These are phyloP conservation scores for Rhizomys pruinosus DNA, from an alignment of 2,113 vertebrate species.

Conservation along the genomic window DNA sequence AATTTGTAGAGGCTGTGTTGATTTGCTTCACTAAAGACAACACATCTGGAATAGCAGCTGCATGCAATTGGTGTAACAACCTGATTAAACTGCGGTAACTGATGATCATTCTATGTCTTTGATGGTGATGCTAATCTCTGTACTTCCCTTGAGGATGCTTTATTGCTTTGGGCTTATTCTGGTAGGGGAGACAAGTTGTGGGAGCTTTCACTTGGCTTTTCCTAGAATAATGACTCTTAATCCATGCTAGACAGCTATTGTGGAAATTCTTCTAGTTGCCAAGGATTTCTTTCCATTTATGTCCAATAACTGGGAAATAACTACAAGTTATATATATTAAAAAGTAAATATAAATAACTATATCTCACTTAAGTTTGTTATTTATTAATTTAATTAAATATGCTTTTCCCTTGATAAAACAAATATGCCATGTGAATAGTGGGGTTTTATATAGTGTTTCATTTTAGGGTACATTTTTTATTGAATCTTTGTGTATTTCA, in stretches of 20 bases:
- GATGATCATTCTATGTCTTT: constrained; percentile 19
- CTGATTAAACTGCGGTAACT: constrained; percentile 42
- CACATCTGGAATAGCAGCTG: neutral
- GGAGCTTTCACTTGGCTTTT: neutral
- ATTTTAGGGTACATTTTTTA: too few relatives aligned
- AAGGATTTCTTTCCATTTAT: neutral
- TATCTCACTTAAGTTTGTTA: neutral
- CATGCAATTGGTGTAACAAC: neutral
- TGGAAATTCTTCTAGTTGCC: neutral
- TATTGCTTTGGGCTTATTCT: constrained; percentile 25
- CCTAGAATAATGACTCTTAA: neutral
- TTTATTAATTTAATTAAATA: neutral
- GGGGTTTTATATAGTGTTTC: neutral
- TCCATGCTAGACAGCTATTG: neutral
- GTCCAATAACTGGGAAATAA: constrained; percentile 4
- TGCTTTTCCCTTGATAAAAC: neutral
- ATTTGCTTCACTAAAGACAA: constrained; percentile 42
- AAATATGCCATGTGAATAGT: neutral
- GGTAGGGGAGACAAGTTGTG: neutral
- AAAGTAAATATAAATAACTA: too few relatives aligned
- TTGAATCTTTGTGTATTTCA: too few relatives aligned
- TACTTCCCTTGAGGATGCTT: neutral
- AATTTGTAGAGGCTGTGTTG: constrained; percentile 12
- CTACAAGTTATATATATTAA: neutral
- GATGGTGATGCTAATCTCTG: neutral